Base-by-base conservation (phyloP, 2,113 vertebrate species). In the Bufo gargarizans region DNA sequence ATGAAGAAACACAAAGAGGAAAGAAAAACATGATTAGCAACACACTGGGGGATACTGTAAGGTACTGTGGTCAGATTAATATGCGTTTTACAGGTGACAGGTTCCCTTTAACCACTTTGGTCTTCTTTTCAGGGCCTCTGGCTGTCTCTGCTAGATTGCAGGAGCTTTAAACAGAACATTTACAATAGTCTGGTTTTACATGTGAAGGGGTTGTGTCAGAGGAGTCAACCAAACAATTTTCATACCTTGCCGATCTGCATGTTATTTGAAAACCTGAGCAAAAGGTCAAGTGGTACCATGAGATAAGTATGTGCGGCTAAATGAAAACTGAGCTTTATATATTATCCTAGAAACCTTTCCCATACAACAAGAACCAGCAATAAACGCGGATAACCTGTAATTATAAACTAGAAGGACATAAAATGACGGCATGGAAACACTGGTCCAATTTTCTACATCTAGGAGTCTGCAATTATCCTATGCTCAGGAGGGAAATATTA, bases 341-440 rank as follows among this genome's bases (percentile, higher is more conserved):
- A 17, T 59, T 59, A 79, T 14, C 58, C 43, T 17, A 61, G 45
- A 33, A 16, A 33, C 47, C 16, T 61, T 61, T 61, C 33, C 33
- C 79, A 17, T 43, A 81, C 22, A 61, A 19, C 33, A 9, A 81
- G 43, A 61, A 61, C 17, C n/a, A 2, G 56, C 56, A 81, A 81
- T 81, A 81, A 81, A 81, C 56, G 20, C 61, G 56, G 47, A 63
- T 58, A 47, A 81, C 56, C 16, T 45, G 79, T 61, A 61, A 81
- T 81, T 61, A 81, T 16, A 61, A 61, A 61, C 19, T 19, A 17
- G 16, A 45, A 45, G 33, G 20, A 61, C 58, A 61, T 81, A 61
- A 81, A 81, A 81, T 61, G 58, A 81, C 16, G 22, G 45, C 79
- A 47, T 61, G 79, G 79, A 81, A 81, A 81, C 56, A 45, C 79